Base-by-base conservation (phyloP, 2,113 vertebrate genomes). In the Sander vitreus region DNA sequence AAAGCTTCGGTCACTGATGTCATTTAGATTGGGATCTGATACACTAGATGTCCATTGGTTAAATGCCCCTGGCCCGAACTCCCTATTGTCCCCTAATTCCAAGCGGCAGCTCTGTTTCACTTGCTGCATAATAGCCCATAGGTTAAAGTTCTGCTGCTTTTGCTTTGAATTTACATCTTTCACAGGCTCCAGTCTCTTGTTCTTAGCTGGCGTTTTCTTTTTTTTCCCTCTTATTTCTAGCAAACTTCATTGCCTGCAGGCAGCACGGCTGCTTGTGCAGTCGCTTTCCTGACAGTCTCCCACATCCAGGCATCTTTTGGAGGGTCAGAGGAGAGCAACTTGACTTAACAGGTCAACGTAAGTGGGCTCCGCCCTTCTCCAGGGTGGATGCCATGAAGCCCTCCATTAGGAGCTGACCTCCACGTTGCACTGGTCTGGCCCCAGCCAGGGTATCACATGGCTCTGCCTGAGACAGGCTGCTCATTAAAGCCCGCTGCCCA, bases 271-370 rank as follows among this genome's bases (percentile, higher is more conserved):
- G 81, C 90, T 89, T 92, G 74, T 87, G 88, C 81, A 81, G 73
- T 80, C 81, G 82, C 71, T 79, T 88, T 84, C 60, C 70, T 87
- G 91, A 84, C 73, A 85, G 75, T 92, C 93, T 90, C 87, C 89
- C 90, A 89, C 91, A 90, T 88, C 78, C 88, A 89, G 82, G 75
- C 87, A 87, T 92, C 91, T 92, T 93, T 92, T 86, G 86, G 90
- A 80, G 92, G 94, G 94, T 95, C 94, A 93, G 89, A 85, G 86
- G 91, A 92, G 90, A 92, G 91, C 92, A 94, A 94, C 92, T 95
- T 94, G 93, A 95, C 95, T 95, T 95, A 95, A 94, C 93, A 91
- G 93, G 93, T 95, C 93, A 95, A 87, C 57, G 70, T 90, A 89
- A 95, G 93, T 92, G 90, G 92, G 89, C 88, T 88, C 90, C 93